Percentiles rank a stretch among this genome's conserved stretches.
phyloP scores from a whole-genome alignment of 2,113 vertebrate species.

The Hoplias malabaricus region DNA sequence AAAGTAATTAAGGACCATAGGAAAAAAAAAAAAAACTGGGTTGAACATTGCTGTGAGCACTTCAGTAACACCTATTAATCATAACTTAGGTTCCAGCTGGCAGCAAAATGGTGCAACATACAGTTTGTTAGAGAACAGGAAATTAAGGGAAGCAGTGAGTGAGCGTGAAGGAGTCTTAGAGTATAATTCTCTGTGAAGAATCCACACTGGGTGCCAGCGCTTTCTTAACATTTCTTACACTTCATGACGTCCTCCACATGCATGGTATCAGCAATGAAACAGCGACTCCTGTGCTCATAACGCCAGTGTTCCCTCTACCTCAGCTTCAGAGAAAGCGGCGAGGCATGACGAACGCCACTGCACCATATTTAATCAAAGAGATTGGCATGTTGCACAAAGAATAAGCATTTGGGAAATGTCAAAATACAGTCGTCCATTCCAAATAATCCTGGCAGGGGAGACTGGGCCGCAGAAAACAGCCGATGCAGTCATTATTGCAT shows the following conservation, averaged over 20 bases:
- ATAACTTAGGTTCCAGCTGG: slow-evolving; percentile 37
- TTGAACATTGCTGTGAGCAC: slow-evolving; percentile 40
- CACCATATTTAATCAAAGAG: slow-evolving; percentile 65
- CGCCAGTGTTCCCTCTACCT: slow-evolving; percentile 10
- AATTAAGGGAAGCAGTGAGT: slow-evolving; percentile 1
- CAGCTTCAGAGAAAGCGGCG: slow-evolving; percentile 47
- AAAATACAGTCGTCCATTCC: slow-evolving; percentile 53
- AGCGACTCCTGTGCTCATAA: slow-evolving; percentile 46
- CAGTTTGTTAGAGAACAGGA: slow-evolving; percentile 12
- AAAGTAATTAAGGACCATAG: slow-evolving; percentile 39
- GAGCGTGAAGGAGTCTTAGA: slow-evolving; percentile 4
- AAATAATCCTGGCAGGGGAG: slow-evolving; percentile 24
- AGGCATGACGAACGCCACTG: slow-evolving; percentile 49
- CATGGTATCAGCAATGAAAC: slow-evolving; percentile 53
- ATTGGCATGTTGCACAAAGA: slow-evolving; percentile 68
- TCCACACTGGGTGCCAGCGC: slow-evolving; percentile 31
- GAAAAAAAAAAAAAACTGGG: slow-evolving; percentile 30
- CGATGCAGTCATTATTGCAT: slow-evolving; percentile 62
- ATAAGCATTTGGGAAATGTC: slow-evolving; percentile 63
- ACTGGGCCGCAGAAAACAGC: slow-evolving; percentile 33
- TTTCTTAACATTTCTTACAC: slow-evolving; percentile 41
- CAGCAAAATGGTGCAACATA: slow-evolving; percentile 27
- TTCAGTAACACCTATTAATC: slow-evolving; percentile 42
- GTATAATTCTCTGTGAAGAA: slow-evolving; percentile 1
- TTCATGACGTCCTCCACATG: slow-evolving; percentile 25